phyloP scores from a whole-genome alignment of 2,797 vertebrate genomes.

The Cryptoprocta ferox region DNA sequence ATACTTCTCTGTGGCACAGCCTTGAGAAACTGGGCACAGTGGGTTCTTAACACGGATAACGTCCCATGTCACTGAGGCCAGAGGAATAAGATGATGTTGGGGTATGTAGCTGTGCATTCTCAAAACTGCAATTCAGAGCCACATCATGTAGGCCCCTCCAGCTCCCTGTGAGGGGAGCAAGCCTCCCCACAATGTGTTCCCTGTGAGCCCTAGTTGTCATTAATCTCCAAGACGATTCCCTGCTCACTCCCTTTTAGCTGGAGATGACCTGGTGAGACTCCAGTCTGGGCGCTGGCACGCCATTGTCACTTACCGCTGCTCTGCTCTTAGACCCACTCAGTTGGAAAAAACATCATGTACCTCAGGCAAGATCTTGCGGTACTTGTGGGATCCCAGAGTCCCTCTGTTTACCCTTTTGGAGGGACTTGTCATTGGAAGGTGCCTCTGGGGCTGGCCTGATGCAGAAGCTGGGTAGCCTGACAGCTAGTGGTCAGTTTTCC shows the following conservation, averaged over 20 bases:
- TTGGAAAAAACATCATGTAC: background rate
- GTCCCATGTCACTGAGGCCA: background rate
- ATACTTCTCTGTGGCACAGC: background rate
- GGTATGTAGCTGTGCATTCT: background rate
- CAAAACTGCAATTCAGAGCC: background rate
- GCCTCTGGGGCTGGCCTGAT: no score
- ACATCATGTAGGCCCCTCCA: fast-evolving
- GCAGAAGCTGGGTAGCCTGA: background rate
- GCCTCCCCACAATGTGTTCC: fast-evolving
- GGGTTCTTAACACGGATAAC: background rate
- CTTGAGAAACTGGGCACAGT: background rate
- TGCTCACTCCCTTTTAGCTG: background rate
- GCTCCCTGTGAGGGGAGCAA: background rate
- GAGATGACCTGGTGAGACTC: background rate
- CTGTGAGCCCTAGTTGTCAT: background rate
- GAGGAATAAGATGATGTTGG: background rate
- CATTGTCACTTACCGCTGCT: background rate
- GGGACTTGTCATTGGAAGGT: no score
- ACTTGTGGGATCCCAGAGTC: background rate
- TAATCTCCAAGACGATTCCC: fast-evolving
- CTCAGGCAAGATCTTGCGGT: fast-evolving
- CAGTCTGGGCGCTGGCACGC: background rate
- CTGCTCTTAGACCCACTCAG: background rate
- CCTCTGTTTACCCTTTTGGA: fast-evolving
- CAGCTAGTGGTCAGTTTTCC: background rate